Evolutionary conservation across 2,888 invertebrate genomes (phyloP).

Genomic region (Hyposoter dolosus): DNA sequence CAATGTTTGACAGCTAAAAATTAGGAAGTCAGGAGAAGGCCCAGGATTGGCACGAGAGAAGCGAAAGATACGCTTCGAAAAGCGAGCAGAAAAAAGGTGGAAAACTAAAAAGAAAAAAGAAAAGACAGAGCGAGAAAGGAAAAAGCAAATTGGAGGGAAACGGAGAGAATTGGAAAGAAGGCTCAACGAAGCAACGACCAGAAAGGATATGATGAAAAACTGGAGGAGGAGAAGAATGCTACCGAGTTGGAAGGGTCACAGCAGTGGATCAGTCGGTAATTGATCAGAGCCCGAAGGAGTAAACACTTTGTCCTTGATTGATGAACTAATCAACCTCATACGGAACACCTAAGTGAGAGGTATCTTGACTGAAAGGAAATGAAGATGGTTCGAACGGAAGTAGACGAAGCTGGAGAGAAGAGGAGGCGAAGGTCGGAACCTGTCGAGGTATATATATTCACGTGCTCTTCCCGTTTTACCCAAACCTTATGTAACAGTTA

Average conservation of each 20-base stretch:
- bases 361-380: constrained; percentile 19
- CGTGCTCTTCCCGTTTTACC: constrained; percentile 23
- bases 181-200: constrained; percentile 14
- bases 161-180: constrained; percentile 34
- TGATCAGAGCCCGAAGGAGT: constrained; percentile 81
- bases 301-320: constrained; percentile 83
- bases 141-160: constrained; percentile 46
- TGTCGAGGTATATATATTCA: constrained; percentile 26
- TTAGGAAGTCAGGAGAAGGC: constrained; percentile 70
- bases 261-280: constrained; percentile 80
- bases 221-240: constrained; percentile 61
- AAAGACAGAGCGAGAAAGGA: background rate
- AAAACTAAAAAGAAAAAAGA: constrained; percentile 28
- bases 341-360: constrained; percentile 69
- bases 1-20: constrained; percentile 76
- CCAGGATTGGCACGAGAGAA: constrained; percentile 43
- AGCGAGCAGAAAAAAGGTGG: constrained; percentile 35
- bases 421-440: background rate
- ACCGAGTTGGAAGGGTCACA: constrained; percentile 59
- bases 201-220: constrained; percentile 28
- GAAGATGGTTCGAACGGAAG: constrained; percentile 15
- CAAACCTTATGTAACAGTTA: constrained; percentile 37
- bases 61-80: constrained; percentile 20
- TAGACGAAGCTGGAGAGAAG: background rate
- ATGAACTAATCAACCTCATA: constrained; percentile 81